Evolutionary conservation across 2,888 invertebrate genomes (phyloP), one percentile per base, ranked within the genome.

Genomic region (Tenthredo mesomela): DNA sequence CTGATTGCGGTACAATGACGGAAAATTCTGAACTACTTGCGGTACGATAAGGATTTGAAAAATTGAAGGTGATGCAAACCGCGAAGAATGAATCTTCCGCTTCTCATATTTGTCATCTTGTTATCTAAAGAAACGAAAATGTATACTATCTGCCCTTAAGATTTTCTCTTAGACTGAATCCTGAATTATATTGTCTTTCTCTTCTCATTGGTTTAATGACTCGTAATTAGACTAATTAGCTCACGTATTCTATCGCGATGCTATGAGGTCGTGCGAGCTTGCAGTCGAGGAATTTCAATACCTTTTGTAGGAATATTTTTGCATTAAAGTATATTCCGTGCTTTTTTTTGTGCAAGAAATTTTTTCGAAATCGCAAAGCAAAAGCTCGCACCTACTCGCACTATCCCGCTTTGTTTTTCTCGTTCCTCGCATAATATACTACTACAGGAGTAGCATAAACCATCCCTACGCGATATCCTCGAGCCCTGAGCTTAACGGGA

Each of bases 401-500:
- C 12, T 37, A n/a, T 37, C 9, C n/a, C 7, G 37, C n/a, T 33
- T n/a, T n/a, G 18, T 12, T n/a, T 70, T 37, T 70, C 37, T 54
- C n/a, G n/a, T 6, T 54, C 7, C 6, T 70, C 37, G 37, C 37
- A 37, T 70, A 33, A 37, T 37, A n/a, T n/a, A 37, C 70, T 70
- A 70, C 70, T 25, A 9, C 61, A 29, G 25, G 61, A 61, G 61
- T 25, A 25, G 25, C 10, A 29, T 54, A n/a, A n/a, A 54, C 54
- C 54, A 54, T 54, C 54, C 54, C 54, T 54, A 7, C 54, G 54
- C 75, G 47, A 75, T 43, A 75, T 75, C 43, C 15, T 75, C 75
- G 7, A 12, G 61, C 47, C 12, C 75, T 21, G 50, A 47, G 75
- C 10, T 47, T 21, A 75, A 75, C n/a, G n/a, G 71, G 71, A 75